phyloP scores from a whole-genome alignment of 2,888 invertebrate species.

The Serripes groenlandicus region DNA sequence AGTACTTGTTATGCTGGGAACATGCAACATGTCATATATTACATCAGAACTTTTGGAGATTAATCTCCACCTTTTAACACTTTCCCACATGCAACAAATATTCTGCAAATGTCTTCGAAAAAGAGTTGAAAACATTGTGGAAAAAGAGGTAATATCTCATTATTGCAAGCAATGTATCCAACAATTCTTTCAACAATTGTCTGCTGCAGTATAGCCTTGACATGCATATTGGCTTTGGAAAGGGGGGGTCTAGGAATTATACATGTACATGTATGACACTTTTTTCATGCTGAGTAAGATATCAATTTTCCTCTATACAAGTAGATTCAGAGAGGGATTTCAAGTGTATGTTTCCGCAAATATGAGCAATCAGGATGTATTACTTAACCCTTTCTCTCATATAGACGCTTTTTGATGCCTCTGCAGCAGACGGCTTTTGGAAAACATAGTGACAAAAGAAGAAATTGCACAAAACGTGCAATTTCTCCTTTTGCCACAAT shows the following conservation, averaged over 20 bases:
- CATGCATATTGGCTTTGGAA: too few species aligned
- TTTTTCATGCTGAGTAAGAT: neutral
- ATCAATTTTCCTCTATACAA: slow-evolving; percentile 20
- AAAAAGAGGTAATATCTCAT: too few species aligned
- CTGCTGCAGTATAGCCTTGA: too few species aligned
- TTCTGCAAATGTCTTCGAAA: too few species aligned
- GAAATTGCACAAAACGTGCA: neutral
- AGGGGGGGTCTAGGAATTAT: too few species aligned
- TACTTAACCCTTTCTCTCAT: slow-evolving; percentile 13
- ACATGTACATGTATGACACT: neutral
- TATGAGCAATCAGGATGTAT: slow-evolving; percentile 47
- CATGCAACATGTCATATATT: too few species aligned
- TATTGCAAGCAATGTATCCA: too few species aligned
- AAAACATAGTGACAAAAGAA: neutral
- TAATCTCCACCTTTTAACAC: too few species aligned
- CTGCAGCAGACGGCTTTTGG: neutral
- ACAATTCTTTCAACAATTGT: too few species aligned
- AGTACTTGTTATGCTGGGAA: too few species aligned
- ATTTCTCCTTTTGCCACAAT: neutral
- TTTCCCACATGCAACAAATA: neutral
- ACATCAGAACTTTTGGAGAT: too few species aligned
- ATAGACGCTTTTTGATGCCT: neutral
- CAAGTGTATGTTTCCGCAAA: slow-evolving; percentile 56
- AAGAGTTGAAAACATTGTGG: neutral
- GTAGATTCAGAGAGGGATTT: slow-evolving; percentile 35